phyloP scores from a whole-genome alignment of 2,888 invertebrate species.

The Tricholauxania praeusta region DNA sequence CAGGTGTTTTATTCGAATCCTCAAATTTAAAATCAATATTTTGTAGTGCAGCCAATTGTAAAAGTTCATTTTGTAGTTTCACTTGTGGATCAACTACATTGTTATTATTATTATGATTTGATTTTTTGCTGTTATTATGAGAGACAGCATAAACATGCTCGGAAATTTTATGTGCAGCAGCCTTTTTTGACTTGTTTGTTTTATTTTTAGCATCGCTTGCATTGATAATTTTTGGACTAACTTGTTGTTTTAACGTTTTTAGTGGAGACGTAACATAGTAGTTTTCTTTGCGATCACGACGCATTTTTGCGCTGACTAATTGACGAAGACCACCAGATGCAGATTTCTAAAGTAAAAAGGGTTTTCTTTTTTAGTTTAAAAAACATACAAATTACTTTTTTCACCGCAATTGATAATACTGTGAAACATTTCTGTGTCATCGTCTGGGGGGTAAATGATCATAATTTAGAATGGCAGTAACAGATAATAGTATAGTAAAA shows the following conservation, averaged over 20 bases:
- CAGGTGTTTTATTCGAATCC: conserved; percentile 48
- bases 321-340: conserved; percentile 54
- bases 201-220: neutral
- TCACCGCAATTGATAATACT: neutral
- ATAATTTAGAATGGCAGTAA: too few relatives aligned
- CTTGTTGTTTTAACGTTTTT: neutral
- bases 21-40: conserved; percentile 66
- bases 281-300: conserved; percentile 64
- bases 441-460: too few relatives aligned
- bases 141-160: conserved; percentile 66
- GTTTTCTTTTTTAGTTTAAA: neutral
- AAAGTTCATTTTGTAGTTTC: conserved; percentile 55
- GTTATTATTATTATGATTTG: conserved; percentile 48
- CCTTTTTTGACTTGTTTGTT: conserved; percentile 51
- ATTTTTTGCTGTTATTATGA: conserved; percentile 45
- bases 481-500: too few relatives aligned
- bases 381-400: neutral
- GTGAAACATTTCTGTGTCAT: too few relatives aligned
- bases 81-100: conserved; percentile 50
- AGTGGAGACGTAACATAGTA: conserved; percentile 66
- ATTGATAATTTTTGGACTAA: neutral
- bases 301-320: conserved; percentile 57
- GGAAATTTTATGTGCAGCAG: conserved; percentile 63
- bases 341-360: conserved; percentile 40
- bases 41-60: conserved; percentile 61